A percentile compares a stretch with the other conserved stretches of the same genome.
Evolutionary conservation across 2,797 vertebrate species (phyloP).

Genomic region (Crax fasciolata): DNA sequence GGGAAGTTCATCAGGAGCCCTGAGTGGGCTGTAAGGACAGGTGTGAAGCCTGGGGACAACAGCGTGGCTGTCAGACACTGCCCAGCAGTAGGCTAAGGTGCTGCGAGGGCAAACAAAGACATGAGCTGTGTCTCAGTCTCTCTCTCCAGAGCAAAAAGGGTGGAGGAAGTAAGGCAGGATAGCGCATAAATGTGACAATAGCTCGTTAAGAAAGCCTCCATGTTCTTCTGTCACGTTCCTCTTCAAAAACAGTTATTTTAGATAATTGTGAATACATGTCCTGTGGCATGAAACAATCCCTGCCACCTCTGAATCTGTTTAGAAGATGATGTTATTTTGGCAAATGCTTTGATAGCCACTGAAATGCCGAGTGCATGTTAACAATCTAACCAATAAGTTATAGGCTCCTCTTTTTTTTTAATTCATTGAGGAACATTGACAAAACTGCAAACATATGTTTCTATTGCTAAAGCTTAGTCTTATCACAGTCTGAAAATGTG

Average conservation of each 20-base stretch:
- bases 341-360: constrained; percentile 68
- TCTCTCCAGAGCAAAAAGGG: rapidly evolving
- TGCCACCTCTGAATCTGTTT: constrained; percentile 20
- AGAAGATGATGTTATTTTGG: constrained; percentile 52
- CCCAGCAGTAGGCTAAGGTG: not conserved
- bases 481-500: constrained; percentile 81
- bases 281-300: constrained; percentile 17
- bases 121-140: not conserved
- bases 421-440: constrained; percentile 68
- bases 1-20: not conserved
- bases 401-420: not conserved
- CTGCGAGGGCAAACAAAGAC: not conserved
- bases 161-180: not conserved
- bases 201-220: not conserved
- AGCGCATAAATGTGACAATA: not conserved
- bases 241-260: not conserved
- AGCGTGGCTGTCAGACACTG: not conserved
- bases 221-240: not conserved
- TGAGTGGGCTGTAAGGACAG: not conserved
- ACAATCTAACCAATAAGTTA: constrained; percentile 60
- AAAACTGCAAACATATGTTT: constrained; percentile 82
- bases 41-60: not conserved
- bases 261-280: constrained; percentile 46
- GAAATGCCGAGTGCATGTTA: constrained; percentile 70
- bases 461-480: constrained; percentile 79